Evolutionary conservation across 92 coral and sea anemone genomes (phyloP).

Genomic region (Porites divaricata): DNA sequence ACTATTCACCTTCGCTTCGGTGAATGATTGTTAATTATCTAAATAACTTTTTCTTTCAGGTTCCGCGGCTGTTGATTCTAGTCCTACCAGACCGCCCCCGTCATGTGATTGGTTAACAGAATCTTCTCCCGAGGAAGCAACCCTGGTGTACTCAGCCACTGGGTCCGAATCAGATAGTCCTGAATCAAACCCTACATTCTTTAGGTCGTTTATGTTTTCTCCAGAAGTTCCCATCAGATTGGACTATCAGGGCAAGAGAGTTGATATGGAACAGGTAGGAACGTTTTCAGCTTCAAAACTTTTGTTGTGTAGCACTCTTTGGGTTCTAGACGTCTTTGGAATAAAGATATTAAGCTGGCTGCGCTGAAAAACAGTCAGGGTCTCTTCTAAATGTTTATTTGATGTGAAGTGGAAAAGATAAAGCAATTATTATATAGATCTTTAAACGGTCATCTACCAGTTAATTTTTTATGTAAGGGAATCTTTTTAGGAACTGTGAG

Average conservation of each 20-base stretch:
- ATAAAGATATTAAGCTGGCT: no score
- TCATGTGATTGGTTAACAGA: conserved; percentile 47
- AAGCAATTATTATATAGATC: no score
- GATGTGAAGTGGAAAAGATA: no score
- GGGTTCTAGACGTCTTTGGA: no score
- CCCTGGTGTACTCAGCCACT: conserved; percentile 58
- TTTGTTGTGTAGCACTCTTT: no score
- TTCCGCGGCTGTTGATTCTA: conserved; percentile 62
- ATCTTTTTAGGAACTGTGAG: no score
- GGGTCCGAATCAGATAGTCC: conserved; percentile 55
- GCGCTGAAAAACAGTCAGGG: no score
- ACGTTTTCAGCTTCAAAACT: background rate
- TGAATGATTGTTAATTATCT: background rate
- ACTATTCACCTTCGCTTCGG: background rate
- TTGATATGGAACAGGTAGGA: conserved; percentile 96
- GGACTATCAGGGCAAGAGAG: conserved; percentile 96
- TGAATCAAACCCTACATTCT: conserved; percentile 78
- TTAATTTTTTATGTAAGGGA: no score
- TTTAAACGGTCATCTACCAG: no score
- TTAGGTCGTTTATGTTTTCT: conserved; percentile 90
- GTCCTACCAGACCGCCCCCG: conserved; percentile 49
- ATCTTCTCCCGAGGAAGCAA: conserved; percentile 49
- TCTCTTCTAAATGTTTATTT: no score
- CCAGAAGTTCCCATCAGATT: conserved; percentile 98
- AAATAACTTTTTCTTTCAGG: conserved; percentile 3